Evolutionary conservation across 30 jellyfish, hydroid and myxozoan species (phyloP).

Genomic region (Sanderia malayensis): DNA sequence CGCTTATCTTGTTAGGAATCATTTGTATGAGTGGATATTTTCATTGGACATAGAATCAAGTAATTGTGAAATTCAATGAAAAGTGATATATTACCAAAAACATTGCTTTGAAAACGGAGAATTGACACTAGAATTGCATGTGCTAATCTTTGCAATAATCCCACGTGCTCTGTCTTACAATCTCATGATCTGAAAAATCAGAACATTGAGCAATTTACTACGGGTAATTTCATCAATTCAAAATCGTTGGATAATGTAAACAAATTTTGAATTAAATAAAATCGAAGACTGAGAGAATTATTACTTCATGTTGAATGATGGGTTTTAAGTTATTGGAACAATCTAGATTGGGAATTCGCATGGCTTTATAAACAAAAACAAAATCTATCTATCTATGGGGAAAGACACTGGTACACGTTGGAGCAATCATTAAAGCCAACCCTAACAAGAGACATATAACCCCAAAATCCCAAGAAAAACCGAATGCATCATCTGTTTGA

Average conservation of each 20-base stretch:
- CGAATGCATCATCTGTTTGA: too few relatives aligned
- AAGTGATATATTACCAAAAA: conserved; percentile 2
- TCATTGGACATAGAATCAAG: background rate
- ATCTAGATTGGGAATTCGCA: background rate
- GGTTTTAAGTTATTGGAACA: background rate
- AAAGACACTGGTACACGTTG: too few relatives aligned
- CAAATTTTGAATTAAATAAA: background rate
- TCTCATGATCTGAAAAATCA: background rate
- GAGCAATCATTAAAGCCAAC: too few relatives aligned
- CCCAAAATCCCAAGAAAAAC: too few relatives aligned
- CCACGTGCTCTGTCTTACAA: background rate
- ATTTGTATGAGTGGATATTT: background rate
- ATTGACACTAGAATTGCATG: background rate
- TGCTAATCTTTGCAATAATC: background rate
- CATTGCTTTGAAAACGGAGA: background rate
- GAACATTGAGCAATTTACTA: too few relatives aligned
- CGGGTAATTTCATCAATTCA: too few relatives aligned
- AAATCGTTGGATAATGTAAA: background rate
- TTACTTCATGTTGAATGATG: background rate
- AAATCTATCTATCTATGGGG: too few relatives aligned
- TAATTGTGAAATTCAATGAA: background rate
- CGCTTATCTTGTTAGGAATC: conserved; percentile 3
- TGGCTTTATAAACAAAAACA: background rate
- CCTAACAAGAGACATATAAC: too few relatives aligned
- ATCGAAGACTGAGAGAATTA: background rate